Base-by-base conservation (phyloP, 2,888 invertebrate species). In the Drosophila subquinaria region DNA sequence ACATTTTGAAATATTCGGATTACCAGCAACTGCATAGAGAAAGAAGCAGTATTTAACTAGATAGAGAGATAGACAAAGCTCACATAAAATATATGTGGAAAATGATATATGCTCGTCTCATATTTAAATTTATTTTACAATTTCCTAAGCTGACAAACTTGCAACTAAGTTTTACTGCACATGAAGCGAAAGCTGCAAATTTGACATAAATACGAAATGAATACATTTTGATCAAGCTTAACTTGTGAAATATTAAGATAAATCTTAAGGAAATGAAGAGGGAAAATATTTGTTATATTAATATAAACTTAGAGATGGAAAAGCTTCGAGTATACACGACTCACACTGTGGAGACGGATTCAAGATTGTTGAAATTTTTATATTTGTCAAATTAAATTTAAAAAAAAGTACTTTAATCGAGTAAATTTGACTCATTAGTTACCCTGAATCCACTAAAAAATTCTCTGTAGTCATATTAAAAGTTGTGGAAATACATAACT, bases 61-160 rank as follows among this genome's bases (percentile, higher is more conserved):
- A 43, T 4, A 23, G 8, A 15, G 5, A 15, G 35, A 23, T 17
- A 27, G 4, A 55, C 27, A 55, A 3, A 36, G 27, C 13, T 30
- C 17, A 30, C n/a, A 15, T 50, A n/a, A 43, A 27, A 27, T 59
- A 42, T 63, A 42, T 63, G 48, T 48, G 38, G 20, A 20, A 20
- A 65, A 82, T 82, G 75, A 84, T 81, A 82, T 81, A 79, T 69
- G 72, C 42, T 66, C 56, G 73, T 59, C 69, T 71, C 61, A 73
- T 69, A 79, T 87, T 87, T 76, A 82, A 88, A 88, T 82, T 88
- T 82, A 85, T 88, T 85, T 73, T 45, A 73, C 79, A 73, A 88
- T 88, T 85, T 82, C 79, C 86, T 77, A 67, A 69, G 65, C 64
- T 53, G 62, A 45, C 77, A 78, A 78, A 47, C 62, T 63, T 6